Evolutionary conservation across 2,888 invertebrate genomes (phyloP), one percentile per base, ranked within the genome.

Genomic region (Deilephila porcellus): DNA sequence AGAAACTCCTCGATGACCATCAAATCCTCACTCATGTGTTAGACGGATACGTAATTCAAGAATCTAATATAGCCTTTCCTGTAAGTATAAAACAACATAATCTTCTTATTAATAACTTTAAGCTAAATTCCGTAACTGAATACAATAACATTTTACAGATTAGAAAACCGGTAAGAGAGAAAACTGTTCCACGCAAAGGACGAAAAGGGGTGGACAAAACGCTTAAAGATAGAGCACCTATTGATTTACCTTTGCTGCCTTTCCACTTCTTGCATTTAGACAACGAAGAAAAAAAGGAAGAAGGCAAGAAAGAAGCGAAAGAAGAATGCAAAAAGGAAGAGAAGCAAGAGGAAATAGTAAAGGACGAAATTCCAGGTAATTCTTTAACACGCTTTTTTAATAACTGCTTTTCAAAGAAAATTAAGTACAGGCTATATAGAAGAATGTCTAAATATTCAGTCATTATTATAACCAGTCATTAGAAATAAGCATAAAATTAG

Each of bases 41-140:
- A 11, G 94, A 94, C 72, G 94, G 94, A 34, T 91, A 90, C 74
- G 93, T 94, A 1, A 94, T 94, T 74, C 94, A 94, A 76, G 94
- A 94, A 77, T 94, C 94, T 0, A 94, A 92, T 79, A 84, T 91
- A 2, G 93, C 94, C 11, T 94, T 94, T 78, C 90, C 93, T 60
- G 94, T 94, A 85, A 91, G 93, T 91, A 81, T 45, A 3, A 11
- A 45, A 11, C 11, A 45, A 45, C 14, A 45, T 45, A 14, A 45
- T 45, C 11, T 14, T 14, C 14, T 45, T 45, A 45, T 14, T 45
- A 14, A 45, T 45, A 45, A 45, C 14, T 45, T 45, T 45, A 3
- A 32, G 11, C 45, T 45, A 3, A 2, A 11, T 45, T 14, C 14
- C 2, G n/a, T 0, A 56, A 72, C 11, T 2, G 19, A 63, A 29